phyloP scores from a whole-genome alignment of 2,113 vertebrate species.

The Mirounga angustirostris region DNA sequence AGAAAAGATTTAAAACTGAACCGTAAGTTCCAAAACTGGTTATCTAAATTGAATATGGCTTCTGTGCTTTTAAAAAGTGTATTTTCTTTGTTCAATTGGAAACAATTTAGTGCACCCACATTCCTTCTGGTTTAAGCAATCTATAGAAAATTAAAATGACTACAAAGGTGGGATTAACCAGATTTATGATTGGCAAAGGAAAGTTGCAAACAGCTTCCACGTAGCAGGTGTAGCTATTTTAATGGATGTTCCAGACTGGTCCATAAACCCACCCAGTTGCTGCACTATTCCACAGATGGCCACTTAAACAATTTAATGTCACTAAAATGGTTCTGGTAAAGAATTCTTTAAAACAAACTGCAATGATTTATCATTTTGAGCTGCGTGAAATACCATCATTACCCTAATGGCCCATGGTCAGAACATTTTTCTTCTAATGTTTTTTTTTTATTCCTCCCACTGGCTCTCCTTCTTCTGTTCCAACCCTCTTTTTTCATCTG shows the following conservation, averaged over 20 bases:
- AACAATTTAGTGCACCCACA: conserved; percentile 16
- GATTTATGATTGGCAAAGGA: conserved; percentile 18
- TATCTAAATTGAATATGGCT: conserved; percentile 34
- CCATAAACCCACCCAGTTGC: conserved; percentile 55
- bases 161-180: conserved; percentile 30
- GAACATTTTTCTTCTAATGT: conserved; percentile 45
- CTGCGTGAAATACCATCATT: conserved; percentile 36
- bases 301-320: conserved; percentile 55
- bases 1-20: conserved; percentile 67
- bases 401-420: neutral
- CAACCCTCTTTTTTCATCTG: neutral
- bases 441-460: neutral
- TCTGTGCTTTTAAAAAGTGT: conserved; percentile 41
- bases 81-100: conserved; percentile 41
- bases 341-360: conserved; percentile 49
- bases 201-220: neutral
- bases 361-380: conserved; percentile 18
- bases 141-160: conserved; percentile 61
- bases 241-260: conserved; percentile 3
- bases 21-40: conserved; percentile 31
- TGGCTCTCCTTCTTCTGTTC: neutral
- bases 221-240: conserved; percentile 44
- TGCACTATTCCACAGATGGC: conserved; percentile 26
- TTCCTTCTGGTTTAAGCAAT: conserved; percentile 58
- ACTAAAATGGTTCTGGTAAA: conserved; percentile 44